Base-by-base conservation (phyloP, 2,888 invertebrate species). In the Drosophila recens region DNA sequence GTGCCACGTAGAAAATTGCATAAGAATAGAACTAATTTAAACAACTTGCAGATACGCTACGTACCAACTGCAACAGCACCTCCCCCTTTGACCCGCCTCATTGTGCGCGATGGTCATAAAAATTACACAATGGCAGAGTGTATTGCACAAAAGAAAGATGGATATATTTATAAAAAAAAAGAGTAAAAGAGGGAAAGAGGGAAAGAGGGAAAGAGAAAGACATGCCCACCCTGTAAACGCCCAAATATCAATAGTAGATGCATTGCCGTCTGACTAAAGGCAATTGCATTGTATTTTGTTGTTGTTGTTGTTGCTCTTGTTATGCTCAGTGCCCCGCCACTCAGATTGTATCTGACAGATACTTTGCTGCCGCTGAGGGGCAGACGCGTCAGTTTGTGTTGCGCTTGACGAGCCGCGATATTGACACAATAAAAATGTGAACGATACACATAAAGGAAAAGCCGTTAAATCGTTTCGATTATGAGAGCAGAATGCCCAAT, bases 1-100 rank as follows among this genome's bases (percentile, higher is more conserved):
- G 76, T 76, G 79, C 86, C 87, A 86, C 86, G 87, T 86, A 85
- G 67, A 87, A 87, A 85, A 86, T 86, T 85, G 85, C 87, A 77
- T 81, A 83, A 87, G 87, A 89, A 89, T 87, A 86, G 79, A 88
- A 87, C 88, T 88, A 87, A 88, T 88, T 88, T 89, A 89, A 89
- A 83, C 75, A 80, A 79, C 75, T 79, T 79, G 79, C 79, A 87
- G 79, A 75, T 86, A 81, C 68, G 64, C 79, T 72, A 46, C 38
- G 66, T 54, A 67, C 54, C 52, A 67, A n/a, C 9, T 53, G 59
- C 45, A 46, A 40, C 10, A 30, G 43, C 52, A 30, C 15, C 34
- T 40, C 62, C 15, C 45, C 4, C 6, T 46, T 36, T 43, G 15
- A 3, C 45, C 36, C 58, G 27, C 23, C 63, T 20, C 52, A 56